A percentile compares a stretch with the other conserved stretches of the same genome.
phyloP scores from a whole-genome alignment of 2,113 vertebrate species.

The Diadophis punctatus region DNA sequence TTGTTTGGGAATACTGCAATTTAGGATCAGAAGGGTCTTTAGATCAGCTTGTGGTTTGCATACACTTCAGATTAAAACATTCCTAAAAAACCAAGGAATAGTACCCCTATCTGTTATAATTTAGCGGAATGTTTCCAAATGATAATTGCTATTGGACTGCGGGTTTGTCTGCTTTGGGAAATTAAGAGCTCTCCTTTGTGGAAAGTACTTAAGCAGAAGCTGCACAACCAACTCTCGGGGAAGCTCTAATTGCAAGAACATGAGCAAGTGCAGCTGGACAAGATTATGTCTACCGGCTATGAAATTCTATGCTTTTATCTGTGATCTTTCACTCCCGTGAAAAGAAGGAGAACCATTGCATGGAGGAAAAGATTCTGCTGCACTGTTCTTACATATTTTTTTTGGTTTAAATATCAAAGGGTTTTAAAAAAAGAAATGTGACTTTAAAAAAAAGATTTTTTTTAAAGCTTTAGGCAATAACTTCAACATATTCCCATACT shows the following conservation, averaged over 20 bases:
- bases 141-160: background rate
- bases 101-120: background rate
- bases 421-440: background rate
- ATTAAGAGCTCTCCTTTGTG: background rate
- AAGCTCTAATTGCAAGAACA: background rate
- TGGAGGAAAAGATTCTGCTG: background rate
- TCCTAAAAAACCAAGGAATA: background rate
- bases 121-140: background rate
- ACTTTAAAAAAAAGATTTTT: background rate
- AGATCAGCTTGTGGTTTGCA: background rate
- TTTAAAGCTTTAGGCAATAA: background rate
- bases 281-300: background rate
- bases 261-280: background rate
- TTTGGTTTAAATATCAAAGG: background rate
- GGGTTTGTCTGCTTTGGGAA: background rate
- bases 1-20: background rate
- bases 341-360: background rate
- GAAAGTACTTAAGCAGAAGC: background rate
- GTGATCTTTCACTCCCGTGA: background rate
- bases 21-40: background rate
- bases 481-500: background rate
- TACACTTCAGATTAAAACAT: background rate
- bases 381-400: background rate
- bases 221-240: background rate
- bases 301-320: background rate